phyloP scores from a whole-genome alignment of 2,888 invertebrate genomes.

The Liopterus haemorrhoidalis region DNA sequence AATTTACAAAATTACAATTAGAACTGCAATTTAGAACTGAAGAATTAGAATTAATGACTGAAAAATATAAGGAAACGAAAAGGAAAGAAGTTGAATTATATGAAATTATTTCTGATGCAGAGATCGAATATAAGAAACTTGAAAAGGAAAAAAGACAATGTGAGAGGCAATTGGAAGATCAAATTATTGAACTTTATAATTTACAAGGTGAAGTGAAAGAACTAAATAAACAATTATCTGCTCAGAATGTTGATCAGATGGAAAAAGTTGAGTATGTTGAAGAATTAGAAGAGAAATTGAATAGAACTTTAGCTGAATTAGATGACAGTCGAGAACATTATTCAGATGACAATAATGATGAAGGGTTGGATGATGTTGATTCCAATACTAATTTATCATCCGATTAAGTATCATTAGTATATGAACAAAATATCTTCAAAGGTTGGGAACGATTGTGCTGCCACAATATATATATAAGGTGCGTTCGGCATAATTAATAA shows the following conservation, averaged over 20 bases:
- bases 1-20: constrained; percentile 11
- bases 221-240: constrained; percentile 12
- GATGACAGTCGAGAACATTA: no score
- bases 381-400: no score
- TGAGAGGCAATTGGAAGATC: constrained; percentile 8
- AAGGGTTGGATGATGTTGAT: no score
- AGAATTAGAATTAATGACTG: constrained; percentile 5
- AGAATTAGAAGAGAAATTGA: neutral
- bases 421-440: no score
- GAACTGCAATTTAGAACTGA: neutral
- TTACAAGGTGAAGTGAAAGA: neutral
- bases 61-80: constrained; percentile 4
- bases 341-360: no score
- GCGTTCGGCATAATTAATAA: no score
- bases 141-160: constrained; percentile 7
- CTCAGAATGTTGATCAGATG: neutral
- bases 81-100: neutral
- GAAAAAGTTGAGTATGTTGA: constrained; percentile 8
- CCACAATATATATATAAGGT: no score
- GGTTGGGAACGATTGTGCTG: no score
- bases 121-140: constrained; percentile 3
- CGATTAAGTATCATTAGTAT: no score
- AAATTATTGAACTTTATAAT: constrained; percentile 5
- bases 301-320: no score
- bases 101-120: neutral